phyloP scores from a whole-genome alignment of 2,888 invertebrate genomes.

The Aphrophora alni region DNA sequence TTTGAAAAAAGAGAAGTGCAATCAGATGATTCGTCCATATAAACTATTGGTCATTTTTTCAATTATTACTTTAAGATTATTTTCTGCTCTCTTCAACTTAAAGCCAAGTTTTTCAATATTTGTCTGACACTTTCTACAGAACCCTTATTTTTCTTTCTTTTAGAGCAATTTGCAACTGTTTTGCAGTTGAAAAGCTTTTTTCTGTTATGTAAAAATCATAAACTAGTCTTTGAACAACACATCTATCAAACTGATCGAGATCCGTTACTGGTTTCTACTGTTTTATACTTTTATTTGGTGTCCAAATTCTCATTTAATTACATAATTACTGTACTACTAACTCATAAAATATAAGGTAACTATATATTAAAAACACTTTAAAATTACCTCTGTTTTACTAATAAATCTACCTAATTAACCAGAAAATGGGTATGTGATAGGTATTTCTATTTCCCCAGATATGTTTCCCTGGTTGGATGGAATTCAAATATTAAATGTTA shows the following conservation, averaged over 20 bases:
- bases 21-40: neutral
- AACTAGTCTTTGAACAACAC: neutral
- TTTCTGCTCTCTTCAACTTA: neutral
- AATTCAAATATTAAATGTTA: no score
- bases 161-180: neutral
- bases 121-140: neutral
- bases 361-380: no score
- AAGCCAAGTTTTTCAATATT: neutral
- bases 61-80: neutral
- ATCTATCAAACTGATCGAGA: neutral
- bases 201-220: neutral
- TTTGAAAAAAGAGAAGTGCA: neutral
- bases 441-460: no score
- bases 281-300: neutral
- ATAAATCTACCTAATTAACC: no score
- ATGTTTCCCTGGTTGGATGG: no score
- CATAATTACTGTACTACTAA: no score
- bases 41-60: neutral
- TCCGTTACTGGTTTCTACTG: neutral
- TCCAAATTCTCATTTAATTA: no score
- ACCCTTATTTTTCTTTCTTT: neutral
- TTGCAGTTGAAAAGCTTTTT: neutral
- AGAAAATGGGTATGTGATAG: no score
- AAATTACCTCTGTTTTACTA: no score
- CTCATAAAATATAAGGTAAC: no score